A percentile compares a stretch with the other conserved stretches of the same genome.
Conservation (phyloP, 1,140 invertebrate genomes). For the Drosophila bocki region DNA sequence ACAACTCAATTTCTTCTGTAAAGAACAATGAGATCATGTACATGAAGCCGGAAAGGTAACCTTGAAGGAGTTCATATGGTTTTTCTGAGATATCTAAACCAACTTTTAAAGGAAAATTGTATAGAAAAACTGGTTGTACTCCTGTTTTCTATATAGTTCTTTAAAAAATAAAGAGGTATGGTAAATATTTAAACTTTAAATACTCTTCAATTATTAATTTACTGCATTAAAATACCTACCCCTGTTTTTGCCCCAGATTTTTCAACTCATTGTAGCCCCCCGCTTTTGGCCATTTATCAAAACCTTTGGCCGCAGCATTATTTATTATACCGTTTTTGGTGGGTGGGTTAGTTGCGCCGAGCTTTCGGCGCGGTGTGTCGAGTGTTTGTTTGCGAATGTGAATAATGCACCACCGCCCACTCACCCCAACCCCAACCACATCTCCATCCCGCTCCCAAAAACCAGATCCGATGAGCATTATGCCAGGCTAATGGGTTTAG, state of each 20-base stretch:
- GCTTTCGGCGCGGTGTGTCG: conserved; percentile 35
- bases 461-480: conserved; percentile 61
- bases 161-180: too few relatives aligned
- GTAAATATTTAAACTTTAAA: neutral
- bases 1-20: conserved; percentile 50
- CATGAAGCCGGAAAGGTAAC: neutral
- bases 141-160: neutral
- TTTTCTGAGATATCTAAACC: neutral
- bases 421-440: conserved; percentile 13
- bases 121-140: too few relatives aligned
- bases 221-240: neutral
- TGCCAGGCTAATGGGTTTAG: conserved; percentile 75
- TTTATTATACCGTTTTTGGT: conserved; percentile 35
- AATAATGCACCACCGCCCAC: conserved; percentile 33
- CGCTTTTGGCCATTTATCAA: conserved; percentile 53
- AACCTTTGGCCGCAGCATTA: conserved; percentile 31
- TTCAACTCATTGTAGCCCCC: conserved; percentile 16
- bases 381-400: conserved; percentile 27
- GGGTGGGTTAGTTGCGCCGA: conserved; percentile 36
- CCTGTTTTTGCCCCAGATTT: conserved; percentile 38
- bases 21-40: conserved; percentile 60
- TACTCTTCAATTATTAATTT: neutral
- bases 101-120: too few relatives aligned
- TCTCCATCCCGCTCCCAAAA: conserved; percentile 14
- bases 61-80: neutral